Base-by-base conservation (phyloP, 1,140 invertebrate genomes). In the Cyclina sinensis region DNA sequence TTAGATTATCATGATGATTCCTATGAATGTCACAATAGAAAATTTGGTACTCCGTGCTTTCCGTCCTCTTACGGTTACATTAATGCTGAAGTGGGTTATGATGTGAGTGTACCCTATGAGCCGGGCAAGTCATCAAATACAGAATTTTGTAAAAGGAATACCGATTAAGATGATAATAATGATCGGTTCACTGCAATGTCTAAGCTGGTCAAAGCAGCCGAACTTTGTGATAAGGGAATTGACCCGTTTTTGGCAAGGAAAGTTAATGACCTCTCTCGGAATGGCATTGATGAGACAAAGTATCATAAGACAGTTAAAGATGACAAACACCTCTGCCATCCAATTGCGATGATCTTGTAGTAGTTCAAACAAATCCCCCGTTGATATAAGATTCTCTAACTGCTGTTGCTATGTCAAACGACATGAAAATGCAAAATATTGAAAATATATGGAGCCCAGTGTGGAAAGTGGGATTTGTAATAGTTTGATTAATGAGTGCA, bases 371-470 rank as follows among this genome's bases (percentile, higher is more conserved):
- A 30, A 80, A 80, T 35, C n/a, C n/a, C n/a, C 80, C 62, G 80
- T 65, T 65, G 30, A 43, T 82, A 9, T 82, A 57, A 57, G 57
- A 82, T 21, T n/a, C 39, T 5, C 30, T 82, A 5, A 35, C 54
- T 0, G 57, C 59, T 24, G 27, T 21, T 35, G 80, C 57, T 4
- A 30, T 16, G 3, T 27, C 76, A 14, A n/a, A 14, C 18, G 76
- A 80, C 37, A 59, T n/a, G 43, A 82, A 82, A 82, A 54, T 82
- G 46, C 80, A 82, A 35, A 12, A n/a, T 14, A 82, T 82, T 62
- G 80, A 65, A 65, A n/a, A n/a, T n/a, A n/a, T n/a, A n/a, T n/a
- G n/a, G 39, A n/a, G 21, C n/a, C 80, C 2, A 35, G 62, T 14
- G 27, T 82, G 3, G 65, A 82, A 62, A n/a, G n/a, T n/a, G n/a